phyloP scores from a whole-genome alignment of 2,888 invertebrate species.

The Cactoblastis cactorum region DNA sequence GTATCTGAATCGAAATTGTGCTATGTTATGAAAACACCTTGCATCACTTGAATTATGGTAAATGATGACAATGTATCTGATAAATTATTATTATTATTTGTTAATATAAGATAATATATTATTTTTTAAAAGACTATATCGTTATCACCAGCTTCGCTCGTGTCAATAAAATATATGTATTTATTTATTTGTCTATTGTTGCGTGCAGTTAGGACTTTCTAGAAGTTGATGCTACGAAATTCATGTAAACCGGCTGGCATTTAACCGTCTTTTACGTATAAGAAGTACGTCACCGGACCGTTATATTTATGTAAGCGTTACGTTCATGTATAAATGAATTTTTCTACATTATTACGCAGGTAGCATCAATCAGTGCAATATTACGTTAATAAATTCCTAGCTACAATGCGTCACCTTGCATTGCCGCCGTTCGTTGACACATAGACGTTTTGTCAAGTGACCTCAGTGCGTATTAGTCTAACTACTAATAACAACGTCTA shows the following conservation, averaged over 20 bases:
- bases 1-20: constrained; percentile 1
- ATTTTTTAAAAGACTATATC: too few species aligned
- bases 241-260: not conserved
- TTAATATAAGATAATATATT: not conserved
- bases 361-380: constrained; percentile 43
- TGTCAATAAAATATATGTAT: too few species aligned
- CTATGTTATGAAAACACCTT: not conserved
- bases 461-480: constrained; percentile 68
- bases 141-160: too few species aligned
- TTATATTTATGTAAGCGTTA: constrained; percentile 47
- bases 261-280: not conserved
- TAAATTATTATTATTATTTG: not conserved
- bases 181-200: too few species aligned
- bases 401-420: constrained; percentile 73
- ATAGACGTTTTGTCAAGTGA: constrained; percentile 74
- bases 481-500: constrained; percentile 63
- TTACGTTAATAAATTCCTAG: constrained; percentile 72
- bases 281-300: constrained; percentile 24
- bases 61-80: not conserved
- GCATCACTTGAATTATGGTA: not conserved
- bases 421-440: constrained; percentile 77
- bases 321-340: constrained; percentile 41
- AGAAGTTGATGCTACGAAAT: not conserved
- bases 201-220: too few species aligned
- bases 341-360: constrained; percentile 39